Conservation (phyloP, 2,888 invertebrate genomes). For the Artemia sinica region DNA sequence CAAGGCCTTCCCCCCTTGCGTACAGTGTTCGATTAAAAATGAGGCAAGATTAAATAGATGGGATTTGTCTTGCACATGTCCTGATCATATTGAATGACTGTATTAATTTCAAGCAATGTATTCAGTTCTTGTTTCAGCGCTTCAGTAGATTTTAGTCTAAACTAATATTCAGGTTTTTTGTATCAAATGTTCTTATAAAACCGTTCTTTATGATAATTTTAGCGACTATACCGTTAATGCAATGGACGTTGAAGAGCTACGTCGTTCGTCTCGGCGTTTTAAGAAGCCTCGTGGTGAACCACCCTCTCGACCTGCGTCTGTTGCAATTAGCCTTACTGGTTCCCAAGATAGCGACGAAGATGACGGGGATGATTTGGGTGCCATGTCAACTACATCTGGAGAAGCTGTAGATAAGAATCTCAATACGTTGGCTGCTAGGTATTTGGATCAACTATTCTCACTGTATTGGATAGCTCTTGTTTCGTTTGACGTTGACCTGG, state of each 20-base stretch:
- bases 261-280: constrained; percentile 52
- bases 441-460: constrained; percentile 38
- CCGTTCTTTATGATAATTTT: background rate
- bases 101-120: too few species aligned
- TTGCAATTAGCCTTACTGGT: constrained; percentile 32
- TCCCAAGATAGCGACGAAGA: constrained; percentile 47
- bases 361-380: constrained; percentile 38
- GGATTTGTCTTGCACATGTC: too few species aligned
- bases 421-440: constrained; percentile 51
- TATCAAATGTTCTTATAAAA: background rate
- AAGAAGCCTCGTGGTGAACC: constrained; percentile 39
- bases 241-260: constrained; percentile 64
- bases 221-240: constrained; percentile 66
- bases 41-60: too few species aligned
- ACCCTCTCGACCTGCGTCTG: constrained; percentile 27
- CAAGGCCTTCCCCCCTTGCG: too few species aligned
- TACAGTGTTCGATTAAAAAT: too few species aligned
- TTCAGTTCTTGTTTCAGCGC: too few species aligned
- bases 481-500: background rate
- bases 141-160: too few species aligned
- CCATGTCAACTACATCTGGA: constrained; percentile 59
- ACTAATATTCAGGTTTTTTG: background rate
- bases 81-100: too few species aligned
- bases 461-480: constrained; percentile 9
- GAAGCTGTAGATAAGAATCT: constrained; percentile 61